Conservation (phyloP, 2,797 vertebrate genomes). For the Pseudomugil gertrudae region DNA sequence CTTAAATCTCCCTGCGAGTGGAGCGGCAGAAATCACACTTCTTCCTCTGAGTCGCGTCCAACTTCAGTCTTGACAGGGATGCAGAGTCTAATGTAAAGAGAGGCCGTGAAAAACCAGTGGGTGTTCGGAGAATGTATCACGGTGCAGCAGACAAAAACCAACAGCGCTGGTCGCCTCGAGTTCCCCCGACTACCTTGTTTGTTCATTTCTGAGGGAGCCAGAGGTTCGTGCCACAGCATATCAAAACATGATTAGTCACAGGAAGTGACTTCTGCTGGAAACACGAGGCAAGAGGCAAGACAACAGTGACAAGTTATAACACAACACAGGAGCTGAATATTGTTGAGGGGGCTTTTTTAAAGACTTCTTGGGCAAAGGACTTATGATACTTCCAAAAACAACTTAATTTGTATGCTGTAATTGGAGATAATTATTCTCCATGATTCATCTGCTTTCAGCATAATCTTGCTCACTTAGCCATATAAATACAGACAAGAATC, state of each 20-base stretch:
- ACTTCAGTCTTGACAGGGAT: slow-evolving; percentile 53
- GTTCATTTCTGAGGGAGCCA: slow-evolving; percentile 59
- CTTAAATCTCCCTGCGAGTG: slow-evolving; percentile 54
- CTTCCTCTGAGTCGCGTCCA: slow-evolving; percentile 61
- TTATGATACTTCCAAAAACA: slow-evolving; percentile 11
- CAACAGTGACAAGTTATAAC: slow-evolving; percentile 35
- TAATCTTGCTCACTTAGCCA: background rate
- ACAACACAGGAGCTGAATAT: slow-evolving; percentile 5
- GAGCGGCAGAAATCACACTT: slow-evolving; percentile 46
- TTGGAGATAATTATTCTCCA: background rate
- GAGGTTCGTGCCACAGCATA: slow-evolving; percentile 66
- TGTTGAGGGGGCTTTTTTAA: background rate
- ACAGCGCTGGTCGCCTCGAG: slow-evolving; percentile 49
- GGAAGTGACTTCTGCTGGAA: slow-evolving; percentile 57
- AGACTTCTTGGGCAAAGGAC: background rate
- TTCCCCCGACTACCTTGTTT: slow-evolving; percentile 53
- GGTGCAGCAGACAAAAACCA: slow-evolving; percentile 58
- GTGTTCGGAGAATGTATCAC: slow-evolving; percentile 64
- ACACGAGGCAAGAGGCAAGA: slow-evolving; percentile 34
- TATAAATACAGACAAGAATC: background rate
- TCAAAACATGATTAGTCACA: slow-evolving; percentile 69
- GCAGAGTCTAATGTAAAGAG: slow-evolving; percentile 64
- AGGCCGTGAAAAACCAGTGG: slow-evolving; percentile 61
- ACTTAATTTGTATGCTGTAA: background rate
- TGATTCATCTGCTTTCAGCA: background rate